Evolutionary conservation across 1,140 invertebrate species (phyloP).

Genomic region (Formica selysi): DNA sequence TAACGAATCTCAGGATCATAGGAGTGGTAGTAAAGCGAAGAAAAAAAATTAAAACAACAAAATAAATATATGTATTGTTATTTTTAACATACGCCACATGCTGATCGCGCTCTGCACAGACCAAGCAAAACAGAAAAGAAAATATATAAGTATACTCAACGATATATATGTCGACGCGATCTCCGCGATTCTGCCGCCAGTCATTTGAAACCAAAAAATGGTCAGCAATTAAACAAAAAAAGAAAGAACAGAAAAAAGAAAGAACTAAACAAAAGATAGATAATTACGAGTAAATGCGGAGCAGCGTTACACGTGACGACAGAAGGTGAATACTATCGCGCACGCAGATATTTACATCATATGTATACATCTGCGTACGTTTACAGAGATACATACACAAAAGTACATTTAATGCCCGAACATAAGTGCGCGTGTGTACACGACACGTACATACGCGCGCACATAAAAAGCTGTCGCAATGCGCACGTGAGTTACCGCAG

Average conservation of each 20-base stretch:
- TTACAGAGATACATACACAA: constrained; percentile 61
- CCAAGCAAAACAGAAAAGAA: constrained; percentile 63
- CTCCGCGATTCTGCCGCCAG: neutral
- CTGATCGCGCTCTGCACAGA: constrained; percentile 63
- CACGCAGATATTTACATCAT: constrained; percentile 68
- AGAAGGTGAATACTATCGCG: constrained; percentile 60
- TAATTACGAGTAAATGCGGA: constrained; percentile 25
- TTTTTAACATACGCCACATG: constrained; percentile 75
- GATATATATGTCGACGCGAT: constrained; percentile 33
- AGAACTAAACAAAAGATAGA: constrained; percentile 35
- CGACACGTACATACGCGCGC: constrained; percentile 36
- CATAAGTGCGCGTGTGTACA: constrained; percentile 52
- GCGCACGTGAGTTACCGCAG: constrained; percentile 32
- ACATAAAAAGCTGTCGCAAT: constrained; percentile 49
- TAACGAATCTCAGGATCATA: neutral
- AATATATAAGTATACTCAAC: constrained; percentile 51
- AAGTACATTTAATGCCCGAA: constrained; percentile 71
- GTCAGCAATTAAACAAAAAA: constrained; percentile 13
- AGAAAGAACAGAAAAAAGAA: constrained; percentile 40
- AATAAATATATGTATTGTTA: constrained; percentile 79
- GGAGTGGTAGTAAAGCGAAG: constrained; percentile 63
- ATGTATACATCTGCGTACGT: constrained; percentile 60
- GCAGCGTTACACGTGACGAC: constrained; percentile 54
- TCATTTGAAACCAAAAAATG: neutral
- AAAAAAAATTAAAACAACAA: constrained; percentile 78